A percentile compares a stretch with the other conserved stretches of the same genome.
These are phyloP conservation scores for Carettochelys insculpta DNA, from an alignment of 2,113 vertebrate genomes.

Conservation along the genomic window DNA sequence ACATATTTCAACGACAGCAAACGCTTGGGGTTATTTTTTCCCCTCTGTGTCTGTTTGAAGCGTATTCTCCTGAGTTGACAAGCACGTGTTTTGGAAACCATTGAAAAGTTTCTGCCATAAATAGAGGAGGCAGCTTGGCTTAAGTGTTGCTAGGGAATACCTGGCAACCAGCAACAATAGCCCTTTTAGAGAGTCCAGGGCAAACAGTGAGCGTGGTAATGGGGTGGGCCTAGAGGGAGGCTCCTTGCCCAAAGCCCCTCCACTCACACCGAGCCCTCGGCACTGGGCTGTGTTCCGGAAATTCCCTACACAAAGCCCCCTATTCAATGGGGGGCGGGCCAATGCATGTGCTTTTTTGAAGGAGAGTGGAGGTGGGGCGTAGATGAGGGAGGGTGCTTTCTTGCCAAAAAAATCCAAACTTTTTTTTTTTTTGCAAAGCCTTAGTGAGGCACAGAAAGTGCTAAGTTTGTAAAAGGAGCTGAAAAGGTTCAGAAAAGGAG, in stretches of 20 bases:
- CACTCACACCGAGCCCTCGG: constrained; percentile 77
- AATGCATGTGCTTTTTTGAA: constrained; percentile 80
- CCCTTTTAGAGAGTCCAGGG: constrained; percentile 84
- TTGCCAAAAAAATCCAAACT: constrained; percentile 47
- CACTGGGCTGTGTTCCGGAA: constrained; percentile 86
- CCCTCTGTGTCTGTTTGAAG: constrained; percentile 79
- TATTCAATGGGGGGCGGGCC: constrained; percentile 81
- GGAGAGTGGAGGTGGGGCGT: constrained; percentile 22
- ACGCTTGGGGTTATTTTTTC: constrained; percentile 69
- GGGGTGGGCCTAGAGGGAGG: constrained; percentile 83
- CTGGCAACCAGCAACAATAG: constrained; percentile 87
- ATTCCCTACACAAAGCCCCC: constrained; percentile 81
- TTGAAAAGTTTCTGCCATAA: constrained; percentile 85
- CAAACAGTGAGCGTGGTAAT: constrained; percentile 88
- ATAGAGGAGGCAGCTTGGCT: constrained; percentile 84
- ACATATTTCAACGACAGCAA: constrained; percentile 76
- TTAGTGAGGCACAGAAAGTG: constrained; percentile 75
- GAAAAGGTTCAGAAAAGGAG: constrained; percentile 82
- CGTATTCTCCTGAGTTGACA: constrained; percentile 81
- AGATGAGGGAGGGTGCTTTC: constrained; percentile 59
- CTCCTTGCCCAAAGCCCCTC: constrained; percentile 78
- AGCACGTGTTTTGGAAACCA: constrained; percentile 85
- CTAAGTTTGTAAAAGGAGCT: constrained; percentile 79
- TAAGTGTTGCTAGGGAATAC: constrained; percentile 88
- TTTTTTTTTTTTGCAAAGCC: constrained; percentile 67